Evolutionary conservation across 1,140 invertebrate species (phyloP).

Genomic region (Amyelois transitella): DNA sequence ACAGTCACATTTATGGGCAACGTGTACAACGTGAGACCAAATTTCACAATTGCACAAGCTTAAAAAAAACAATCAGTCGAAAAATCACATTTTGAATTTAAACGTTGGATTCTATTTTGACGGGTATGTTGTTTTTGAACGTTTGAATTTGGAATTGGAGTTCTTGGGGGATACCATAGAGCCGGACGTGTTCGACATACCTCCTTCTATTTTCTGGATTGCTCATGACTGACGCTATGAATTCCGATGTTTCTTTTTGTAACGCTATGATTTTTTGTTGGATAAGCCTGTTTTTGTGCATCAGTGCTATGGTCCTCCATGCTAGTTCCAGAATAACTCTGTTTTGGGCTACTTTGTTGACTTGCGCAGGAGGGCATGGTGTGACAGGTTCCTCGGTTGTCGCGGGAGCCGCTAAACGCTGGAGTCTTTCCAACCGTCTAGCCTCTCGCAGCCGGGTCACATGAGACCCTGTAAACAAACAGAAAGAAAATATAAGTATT

Average conservation of each 20-base stretch:
- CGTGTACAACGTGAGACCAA: not conserved
- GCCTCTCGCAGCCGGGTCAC: conserved; percentile 49
- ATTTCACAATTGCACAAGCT: not conserved
- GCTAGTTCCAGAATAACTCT: conserved; percentile 56
- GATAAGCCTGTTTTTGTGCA: conserved; percentile 63
- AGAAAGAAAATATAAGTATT: not conserved
- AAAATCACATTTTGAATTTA: conserved; percentile 21
- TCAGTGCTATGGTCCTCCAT: conserved; percentile 56
- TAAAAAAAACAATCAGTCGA: conserved; percentile 8
- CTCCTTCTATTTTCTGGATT: conserved; percentile 51
- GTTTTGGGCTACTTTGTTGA: conserved; percentile 45
- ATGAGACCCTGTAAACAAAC: conserved; percentile 50
- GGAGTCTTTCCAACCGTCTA: conserved; percentile 45
- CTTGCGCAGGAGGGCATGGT: conserved; percentile 15
- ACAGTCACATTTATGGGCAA: not conserved
- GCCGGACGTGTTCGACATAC: conserved; percentile 43
- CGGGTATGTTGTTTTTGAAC: conserved; percentile 10
- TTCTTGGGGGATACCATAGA: conserved; percentile 22
- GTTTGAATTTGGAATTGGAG: conserved; percentile 17
- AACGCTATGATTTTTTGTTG: conserved; percentile 64
- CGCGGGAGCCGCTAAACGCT: conserved; percentile 11
- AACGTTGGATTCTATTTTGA: conserved; percentile 41
- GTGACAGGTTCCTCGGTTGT: not conserved
- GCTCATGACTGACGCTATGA: conserved; percentile 51
- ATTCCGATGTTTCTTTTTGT: conserved; percentile 59